phyloP scores from a whole-genome alignment of 2,888 invertebrate genomes.

The Drosophila falleni region DNA sequence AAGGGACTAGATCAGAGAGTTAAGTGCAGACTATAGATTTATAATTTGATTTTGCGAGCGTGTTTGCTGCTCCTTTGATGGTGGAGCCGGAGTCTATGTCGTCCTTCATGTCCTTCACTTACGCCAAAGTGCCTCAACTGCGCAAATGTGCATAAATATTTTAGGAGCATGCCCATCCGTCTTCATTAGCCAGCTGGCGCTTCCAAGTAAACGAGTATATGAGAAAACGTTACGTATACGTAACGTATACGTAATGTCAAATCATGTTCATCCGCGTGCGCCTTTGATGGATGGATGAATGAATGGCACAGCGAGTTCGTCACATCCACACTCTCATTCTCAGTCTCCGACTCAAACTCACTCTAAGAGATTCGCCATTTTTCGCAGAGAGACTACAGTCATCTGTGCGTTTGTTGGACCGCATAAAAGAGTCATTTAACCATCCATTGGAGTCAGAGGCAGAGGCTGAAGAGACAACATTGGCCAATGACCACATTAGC shows the following conservation, averaged over 20 bases:
- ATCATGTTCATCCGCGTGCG: constrained; percentile 49
- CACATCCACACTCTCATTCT: neutral
- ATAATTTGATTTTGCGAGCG: constrained; percentile 41
- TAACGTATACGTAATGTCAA: constrained; percentile 43
- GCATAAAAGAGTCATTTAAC: constrained; percentile 62
- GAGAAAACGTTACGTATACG: constrained; percentile 35
- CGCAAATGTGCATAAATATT: constrained; percentile 61
- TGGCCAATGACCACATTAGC: constrained; percentile 51
- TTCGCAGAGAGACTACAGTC: constrained; percentile 66
- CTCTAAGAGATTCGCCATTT: constrained; percentile 24
- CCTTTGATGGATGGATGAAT: constrained; percentile 47
- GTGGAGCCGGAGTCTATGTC: constrained; percentile 31
- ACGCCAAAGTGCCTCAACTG: constrained; percentile 50
- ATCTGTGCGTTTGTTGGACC: constrained; percentile 58
- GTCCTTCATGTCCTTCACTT: constrained; percentile 26
- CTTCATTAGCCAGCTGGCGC: constrained; percentile 65
- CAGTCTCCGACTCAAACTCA: neutral
- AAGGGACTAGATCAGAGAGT: constrained; percentile 8
- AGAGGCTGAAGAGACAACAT: constrained; percentile 27
- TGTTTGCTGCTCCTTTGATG: constrained; percentile 37
- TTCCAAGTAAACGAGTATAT: constrained; percentile 3
- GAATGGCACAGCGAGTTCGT: constrained; percentile 9
- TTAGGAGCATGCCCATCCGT: constrained; percentile 65
- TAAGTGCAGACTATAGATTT: constrained; percentile 36
- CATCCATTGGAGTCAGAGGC: constrained; percentile 51